A percentile compares a stretch with the other conserved stretches of the same genome.
Evolutionary conservation across 2,888 invertebrate genomes (phyloP).

Genomic region (Papilio gigon): DNA sequence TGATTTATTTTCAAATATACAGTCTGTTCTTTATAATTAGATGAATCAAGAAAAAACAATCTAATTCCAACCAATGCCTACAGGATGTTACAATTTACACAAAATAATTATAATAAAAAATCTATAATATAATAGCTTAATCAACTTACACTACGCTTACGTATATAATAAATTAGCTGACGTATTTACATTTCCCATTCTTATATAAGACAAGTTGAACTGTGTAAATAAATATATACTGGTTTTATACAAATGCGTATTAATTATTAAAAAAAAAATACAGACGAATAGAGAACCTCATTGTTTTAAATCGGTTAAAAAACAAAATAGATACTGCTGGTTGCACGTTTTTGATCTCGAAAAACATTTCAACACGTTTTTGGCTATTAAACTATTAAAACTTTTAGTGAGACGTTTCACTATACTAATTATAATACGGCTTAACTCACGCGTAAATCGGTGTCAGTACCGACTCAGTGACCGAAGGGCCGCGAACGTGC

Average conservation of each 20-base stretch:
- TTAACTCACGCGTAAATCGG: too few species aligned
- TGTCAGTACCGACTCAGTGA: too few species aligned
- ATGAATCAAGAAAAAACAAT: slow-evolving; percentile 37
- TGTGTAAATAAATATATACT: not conserved
- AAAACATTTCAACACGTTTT: too few species aligned
- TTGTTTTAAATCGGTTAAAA: too few species aligned
- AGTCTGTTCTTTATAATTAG: slow-evolving; percentile 36
- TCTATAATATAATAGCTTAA: slow-evolving; percentile 51
- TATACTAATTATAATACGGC: too few species aligned
- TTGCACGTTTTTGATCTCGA: too few species aligned
- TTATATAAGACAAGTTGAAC: slow-evolving; percentile 12
- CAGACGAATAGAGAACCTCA: too few species aligned
- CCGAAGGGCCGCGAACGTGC: too few species aligned
- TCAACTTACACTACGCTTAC: slow-evolving; percentile 49
- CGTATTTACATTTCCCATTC: slow-evolving; percentile 54
- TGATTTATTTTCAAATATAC: slow-evolving; percentile 42
- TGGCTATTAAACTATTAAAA: too few species aligned
- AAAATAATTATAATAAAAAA: slow-evolving; percentile 57
- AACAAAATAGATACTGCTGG: not conserved
- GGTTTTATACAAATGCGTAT: not conserved
- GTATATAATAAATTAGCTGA: slow-evolving; percentile 68
- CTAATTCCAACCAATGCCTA: slow-evolving; percentile 33
- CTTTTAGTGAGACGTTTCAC: too few species aligned
- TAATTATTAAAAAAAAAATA: not conserved
- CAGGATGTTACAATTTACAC: slow-evolving; percentile 35